Percentiles rank a stretch among this genome's conserved stretches.
Evolutionary conservation across 2,797 vertebrate species (phyloP).

Genomic region (Tangara arthus): DNA sequence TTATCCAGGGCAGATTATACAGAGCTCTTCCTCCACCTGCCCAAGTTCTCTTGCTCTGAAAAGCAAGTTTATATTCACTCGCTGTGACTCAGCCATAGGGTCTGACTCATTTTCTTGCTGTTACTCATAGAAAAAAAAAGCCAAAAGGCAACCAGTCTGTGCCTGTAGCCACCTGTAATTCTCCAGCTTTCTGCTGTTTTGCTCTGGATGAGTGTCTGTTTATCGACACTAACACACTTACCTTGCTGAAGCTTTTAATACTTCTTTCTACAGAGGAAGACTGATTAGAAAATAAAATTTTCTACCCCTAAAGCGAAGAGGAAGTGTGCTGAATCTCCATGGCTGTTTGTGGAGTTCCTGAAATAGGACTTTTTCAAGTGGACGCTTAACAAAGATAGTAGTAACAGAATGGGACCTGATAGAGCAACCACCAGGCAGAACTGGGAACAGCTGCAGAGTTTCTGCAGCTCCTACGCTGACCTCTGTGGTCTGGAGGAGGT

Average conservation of each 20-base stretch:
- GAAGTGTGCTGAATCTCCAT: not conserved
- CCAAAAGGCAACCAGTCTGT: conserved; percentile 41
- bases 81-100: conserved; percentile 9
- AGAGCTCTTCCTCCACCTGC: conserved; percentile 18
- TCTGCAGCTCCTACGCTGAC: not conserved
- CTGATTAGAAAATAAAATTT: not conserved
- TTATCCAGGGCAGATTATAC: not conserved
- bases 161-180: conserved; percentile 62
- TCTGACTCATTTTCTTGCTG: conserved; percentile 44
- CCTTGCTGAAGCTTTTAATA: not conserved
- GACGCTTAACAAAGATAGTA: not conserved
- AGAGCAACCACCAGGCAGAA: not conserved
- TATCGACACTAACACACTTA: not conserved
- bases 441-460: not conserved
- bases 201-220: conserved; percentile 7
- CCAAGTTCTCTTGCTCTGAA: not conserved
- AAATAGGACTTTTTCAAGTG: not conserved
- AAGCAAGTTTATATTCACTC: not conserved
- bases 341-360: not conserved
- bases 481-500: not conserved
- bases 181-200: conserved; percentile 28
- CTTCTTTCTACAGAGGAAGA: not conserved
- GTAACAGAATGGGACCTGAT: not conserved
- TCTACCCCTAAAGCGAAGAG: not conserved
- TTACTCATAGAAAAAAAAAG: conserved; percentile 46